Base-by-base conservation (phyloP, 1,140 invertebrate species). In the Melipona quadrifasciata region DNA sequence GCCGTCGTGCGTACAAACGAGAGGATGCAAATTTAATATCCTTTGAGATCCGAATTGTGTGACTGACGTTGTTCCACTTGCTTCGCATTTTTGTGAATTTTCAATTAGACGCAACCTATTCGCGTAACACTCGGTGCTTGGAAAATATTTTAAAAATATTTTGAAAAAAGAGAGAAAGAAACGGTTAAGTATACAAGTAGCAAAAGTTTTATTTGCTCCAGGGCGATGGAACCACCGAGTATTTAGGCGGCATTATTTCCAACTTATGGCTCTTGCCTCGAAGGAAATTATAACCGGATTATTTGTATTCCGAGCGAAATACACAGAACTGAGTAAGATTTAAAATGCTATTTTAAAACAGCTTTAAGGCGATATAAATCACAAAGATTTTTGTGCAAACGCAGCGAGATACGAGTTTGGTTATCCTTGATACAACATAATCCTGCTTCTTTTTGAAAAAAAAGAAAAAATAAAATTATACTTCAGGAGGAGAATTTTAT, bases 361-460 rank as follows among this genome's bases (percentile, higher is more conserved):
- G 53, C 67, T 80, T n/a, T 71, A 27, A 71, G 57, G 39, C 14
- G 78, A 19, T 47, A 80, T 58, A 58, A 80, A 57, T 68, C 78
- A 71, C 14, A 19, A 34, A 8, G 67, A 19, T 57, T 71, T 57
- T 80, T 12, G n/a, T 27, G 47, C 39, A 65, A 78, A 51, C 51
- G 19, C 39, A 27, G n/a, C 31, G 51, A 51, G 21, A 51, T 51
- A 51, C 75, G 17, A 65, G 58, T 65, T 65, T 31, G 39, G 11
- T 31, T 27, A n/a, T 51, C 39, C 53, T 65, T 65, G 51, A 34
- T 10, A 34, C 17, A 57, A 19, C 34, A 31, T 80, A 68, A 71
- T 71, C 34, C 17, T 14, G 31, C 17, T 6, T n/a, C 27, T 14
- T 58, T 58, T 27, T 71, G 8, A 8, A 39, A 39, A 39, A 5